Conservation (phyloP, 2,113 vertebrate species). For the Octodon degus region DNA sequence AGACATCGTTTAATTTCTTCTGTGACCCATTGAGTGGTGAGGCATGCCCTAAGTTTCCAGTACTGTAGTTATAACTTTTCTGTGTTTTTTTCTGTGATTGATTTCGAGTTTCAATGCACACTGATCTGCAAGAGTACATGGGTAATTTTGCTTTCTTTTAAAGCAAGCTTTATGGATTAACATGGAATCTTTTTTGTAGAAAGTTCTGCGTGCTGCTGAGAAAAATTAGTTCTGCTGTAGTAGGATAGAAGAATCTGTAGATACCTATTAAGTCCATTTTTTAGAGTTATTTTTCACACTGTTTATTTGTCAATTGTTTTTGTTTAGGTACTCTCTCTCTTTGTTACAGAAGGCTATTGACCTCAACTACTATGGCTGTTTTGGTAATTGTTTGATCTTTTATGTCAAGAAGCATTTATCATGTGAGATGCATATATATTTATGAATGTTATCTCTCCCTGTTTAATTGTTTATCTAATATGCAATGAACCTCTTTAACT, state of each 20-base stretch:
- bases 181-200: not conserved
- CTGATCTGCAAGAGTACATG: not conserved
- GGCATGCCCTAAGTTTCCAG: not conserved
- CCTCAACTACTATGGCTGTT: not conserved
- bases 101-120: not conserved
- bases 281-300: not conserved
- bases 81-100: not conserved
- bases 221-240: not conserved
- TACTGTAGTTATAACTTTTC: not conserved
- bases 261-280: not conserved
- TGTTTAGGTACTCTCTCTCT: not conserved
- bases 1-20: not conserved
- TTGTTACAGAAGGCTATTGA: not conserved
- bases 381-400: not conserved
- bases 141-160: not conserved
- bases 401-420: not conserved
- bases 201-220: not conserved
- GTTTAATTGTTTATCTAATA: not conserved
- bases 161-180: not conserved
- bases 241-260: not conserved
- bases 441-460: not conserved
- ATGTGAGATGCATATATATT: not conserved
- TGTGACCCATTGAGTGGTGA: not conserved
- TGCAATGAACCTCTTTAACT: not conserved
- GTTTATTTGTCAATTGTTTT: not conserved